phyloP scores from a whole-genome alignment of 2,797 vertebrate genomes.

The Smutsia gigantea region DNA sequence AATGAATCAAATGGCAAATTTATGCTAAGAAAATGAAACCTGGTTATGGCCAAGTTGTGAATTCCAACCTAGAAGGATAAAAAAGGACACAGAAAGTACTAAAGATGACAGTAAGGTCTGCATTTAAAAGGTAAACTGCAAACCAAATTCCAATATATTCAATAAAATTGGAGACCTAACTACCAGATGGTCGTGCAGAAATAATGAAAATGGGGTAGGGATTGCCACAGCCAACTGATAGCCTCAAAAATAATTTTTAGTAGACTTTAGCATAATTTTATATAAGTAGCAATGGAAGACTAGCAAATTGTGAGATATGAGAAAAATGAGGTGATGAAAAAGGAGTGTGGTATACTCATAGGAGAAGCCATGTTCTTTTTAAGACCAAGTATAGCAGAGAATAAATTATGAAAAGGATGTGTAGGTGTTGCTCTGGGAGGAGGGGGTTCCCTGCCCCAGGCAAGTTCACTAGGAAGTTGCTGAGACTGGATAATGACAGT shows the following conservation, averaged over 20 bases:
- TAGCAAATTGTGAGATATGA: background rate
- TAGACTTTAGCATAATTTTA: background rate
- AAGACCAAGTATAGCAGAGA: background rate
- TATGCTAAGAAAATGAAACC: background rate
- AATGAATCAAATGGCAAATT: background rate
- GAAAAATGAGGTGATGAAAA: background rate
- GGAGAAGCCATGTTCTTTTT: background rate
- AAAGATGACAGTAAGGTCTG: background rate
- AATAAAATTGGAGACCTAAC: background rate
- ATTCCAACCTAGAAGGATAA: background rate
- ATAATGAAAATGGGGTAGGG: background rate
- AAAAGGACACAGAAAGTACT: background rate
- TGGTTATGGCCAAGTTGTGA: background rate
- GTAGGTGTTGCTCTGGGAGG: too few relatives aligned
- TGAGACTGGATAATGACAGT: too few relatives aligned
- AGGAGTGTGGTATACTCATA: background rate
- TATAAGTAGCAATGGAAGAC: background rate
- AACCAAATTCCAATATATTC: background rate
- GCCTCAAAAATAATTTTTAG: background rate
- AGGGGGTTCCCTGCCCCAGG: too few relatives aligned
- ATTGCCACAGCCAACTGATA: background rate
- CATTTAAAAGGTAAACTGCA: background rate
- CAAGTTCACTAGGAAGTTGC: too few relatives aligned
- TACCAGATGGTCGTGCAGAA: background rate
- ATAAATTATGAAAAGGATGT: background rate